Evolutionary conservation across 2,888 invertebrate genomes (phyloP).

Genomic region (Atrina japonica): DNA sequence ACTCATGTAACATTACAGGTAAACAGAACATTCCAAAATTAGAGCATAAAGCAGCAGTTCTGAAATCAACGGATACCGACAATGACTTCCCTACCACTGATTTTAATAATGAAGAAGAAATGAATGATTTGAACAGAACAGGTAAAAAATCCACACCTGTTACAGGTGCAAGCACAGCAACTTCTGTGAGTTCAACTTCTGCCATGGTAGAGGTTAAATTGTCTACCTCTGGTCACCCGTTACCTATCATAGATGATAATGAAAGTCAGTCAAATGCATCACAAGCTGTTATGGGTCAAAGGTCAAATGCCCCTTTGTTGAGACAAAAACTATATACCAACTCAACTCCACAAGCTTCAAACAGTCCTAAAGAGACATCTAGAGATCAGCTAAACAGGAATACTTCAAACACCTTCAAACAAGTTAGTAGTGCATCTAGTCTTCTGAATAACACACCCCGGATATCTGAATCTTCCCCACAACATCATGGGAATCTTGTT

Average conservation of each 20-base stretch:
- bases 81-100: slow-evolving; percentile 74
- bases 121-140: slow-evolving; percentile 73
- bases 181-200: slow-evolving; percentile 10
- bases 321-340: slow-evolving; percentile 54
- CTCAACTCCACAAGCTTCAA: slow-evolving; percentile 1
- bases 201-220: slow-evolving; percentile 24
- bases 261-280: background rate
- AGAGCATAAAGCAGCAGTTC: slow-evolving; percentile 57
- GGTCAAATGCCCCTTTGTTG: slow-evolving; percentile 49
- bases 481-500: slow-evolving; percentile 24
- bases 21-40: slow-evolving; percentile 48
- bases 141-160: slow-evolving; percentile 49
- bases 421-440: background rate
- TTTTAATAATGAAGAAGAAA: slow-evolving; percentile 69
- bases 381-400: slow-evolving; percentile 21
- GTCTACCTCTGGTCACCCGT: slow-evolving; percentile 43
- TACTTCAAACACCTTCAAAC: background rate
- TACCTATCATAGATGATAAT: slow-evolving; percentile 33
- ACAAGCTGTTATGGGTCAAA: background rate
- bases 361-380: background rate
- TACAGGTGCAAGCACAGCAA: slow-evolving; percentile 37
- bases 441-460: slow-evolving; percentile 5
- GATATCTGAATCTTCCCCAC: slow-evolving; percentile 42
- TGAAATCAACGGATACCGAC: slow-evolving; percentile 69
- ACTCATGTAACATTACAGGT: slow-evolving; percentile 67